Base-by-base conservation (phyloP, 1,140 invertebrate genomes). In the Apis mellifera region DNA sequence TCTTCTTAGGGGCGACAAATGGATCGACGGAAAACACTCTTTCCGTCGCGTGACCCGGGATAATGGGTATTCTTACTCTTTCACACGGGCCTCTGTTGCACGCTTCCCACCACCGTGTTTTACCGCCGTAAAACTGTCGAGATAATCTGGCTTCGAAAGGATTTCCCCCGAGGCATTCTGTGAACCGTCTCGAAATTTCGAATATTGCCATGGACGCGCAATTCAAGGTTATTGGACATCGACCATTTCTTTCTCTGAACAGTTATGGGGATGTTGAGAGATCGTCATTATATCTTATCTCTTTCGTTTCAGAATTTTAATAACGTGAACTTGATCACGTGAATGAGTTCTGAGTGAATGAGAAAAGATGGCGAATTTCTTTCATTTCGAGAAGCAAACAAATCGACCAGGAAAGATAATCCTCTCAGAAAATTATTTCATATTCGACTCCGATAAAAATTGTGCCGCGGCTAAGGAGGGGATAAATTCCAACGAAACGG, bases 401-500 rank as follows among this genome's bases (percentile, higher is more conserved):
- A 2, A 32, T 32, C 32, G 32, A 32, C 2, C 32, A 32, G 32
- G 32, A 32, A 32, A 3, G 2, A 32, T 3, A 9, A 12, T 8
- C 19, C 19, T 42, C 32, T 42, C 32, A 42, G 11, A n/a, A 26
- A 71, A 71, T 71, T 32, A 54, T 70, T 55, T 32, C 54, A 15
- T 26, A 55, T 9, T 21, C 50, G 9, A 19, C 9, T 17, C n/a
- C 23, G 17, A 32, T 71, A 2, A 1, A 19, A 9, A 23, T 15
- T 0, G 23, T 21, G 69, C 26, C 21, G 21, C 17, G 19, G 15
- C 32, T 78, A 79, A 79, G 69, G 21, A 42, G 23, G 23, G 69
- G 62, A 62, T 71, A 76, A 82, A 76, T 64, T 77, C 54, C 50
- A 50, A 17, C 13, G 13, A 42, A n/a, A 42, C 60, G 55, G 17